Conservation (phyloP, 1,140 invertebrate genomes). For the Physella acuta region DNA sequence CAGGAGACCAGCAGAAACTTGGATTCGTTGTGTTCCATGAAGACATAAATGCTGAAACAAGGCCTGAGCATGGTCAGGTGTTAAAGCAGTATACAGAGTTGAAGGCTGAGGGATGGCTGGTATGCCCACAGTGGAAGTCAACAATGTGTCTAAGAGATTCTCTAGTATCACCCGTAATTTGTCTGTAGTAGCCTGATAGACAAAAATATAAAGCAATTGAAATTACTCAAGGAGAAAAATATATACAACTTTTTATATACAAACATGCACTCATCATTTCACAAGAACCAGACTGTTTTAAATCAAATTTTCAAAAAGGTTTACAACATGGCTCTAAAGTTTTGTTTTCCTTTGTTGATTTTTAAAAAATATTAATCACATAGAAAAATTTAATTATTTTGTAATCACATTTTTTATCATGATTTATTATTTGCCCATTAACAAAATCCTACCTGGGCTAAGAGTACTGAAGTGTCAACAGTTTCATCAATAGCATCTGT, state of each 20-base stretch:
- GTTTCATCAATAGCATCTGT: slow-evolving; percentile 27
- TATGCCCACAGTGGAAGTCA: slow-evolving; percentile 60
- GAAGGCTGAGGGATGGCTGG: slow-evolving; percentile 62
- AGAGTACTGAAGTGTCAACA: slow-evolving; percentile 25
- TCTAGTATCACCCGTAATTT: slow-evolving; percentile 69
- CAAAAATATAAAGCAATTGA: too few species aligned
- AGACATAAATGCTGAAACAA: slow-evolving; percentile 74
- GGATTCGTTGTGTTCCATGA: slow-evolving; percentile 67
- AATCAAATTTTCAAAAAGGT: too few species aligned
- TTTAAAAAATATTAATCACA: too few species aligned
- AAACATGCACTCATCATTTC: too few species aligned
- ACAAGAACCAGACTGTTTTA: too few species aligned
- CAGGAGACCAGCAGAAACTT: slow-evolving; percentile 72
- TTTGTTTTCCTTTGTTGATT: too few species aligned
- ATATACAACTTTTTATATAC: too few species aligned
- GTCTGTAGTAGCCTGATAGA: slow-evolving; percentile 39
- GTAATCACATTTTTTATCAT: too few species aligned
- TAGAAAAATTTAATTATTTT: too few species aligned
- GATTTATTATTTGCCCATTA: too few species aligned
- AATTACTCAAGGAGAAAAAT: too few species aligned
- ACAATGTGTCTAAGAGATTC: slow-evolving; percentile 76
- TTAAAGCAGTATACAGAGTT: slow-evolving; percentile 60
- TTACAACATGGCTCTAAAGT: too few species aligned
- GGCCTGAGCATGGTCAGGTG: slow-evolving; percentile 67
- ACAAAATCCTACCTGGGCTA: slow-evolving; percentile 34